Percentiles rank a stretch among this genome's conserved stretches.
Conservation (phyloP, 1,140 invertebrate species). For the Diorhabda carinulata region DNA sequence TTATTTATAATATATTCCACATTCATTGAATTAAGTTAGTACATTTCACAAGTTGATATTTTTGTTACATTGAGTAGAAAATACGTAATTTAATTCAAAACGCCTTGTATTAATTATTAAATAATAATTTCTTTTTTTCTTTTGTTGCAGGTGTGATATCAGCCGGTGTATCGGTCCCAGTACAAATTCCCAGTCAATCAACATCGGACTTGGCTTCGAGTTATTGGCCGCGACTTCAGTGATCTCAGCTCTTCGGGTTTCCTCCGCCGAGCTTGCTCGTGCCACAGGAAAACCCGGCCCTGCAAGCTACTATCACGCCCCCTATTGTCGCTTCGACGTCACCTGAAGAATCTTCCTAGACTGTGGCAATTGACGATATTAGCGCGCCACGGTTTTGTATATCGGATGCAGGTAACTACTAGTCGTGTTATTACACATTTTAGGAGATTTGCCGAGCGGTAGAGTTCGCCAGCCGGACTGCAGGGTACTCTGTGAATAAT, state of each 20-base stretch:
- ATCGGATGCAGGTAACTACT: background rate
- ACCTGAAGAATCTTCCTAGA: slow-evolving; percentile 30
- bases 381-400: slow-evolving; percentile 1
- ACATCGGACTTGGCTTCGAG: slow-evolving; percentile 81
- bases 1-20: too few relatives aligned
- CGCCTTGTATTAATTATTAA: too few relatives aligned
- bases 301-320: slow-evolving; percentile 40
- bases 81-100: too few relatives aligned
- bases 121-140: background rate
- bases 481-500: slow-evolving; percentile 47
- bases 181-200: slow-evolving; percentile 88
- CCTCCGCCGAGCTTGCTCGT: slow-evolving; percentile 58
- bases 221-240: slow-evolving; percentile 96
- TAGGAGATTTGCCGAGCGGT: background rate
- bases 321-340: slow-evolving; percentile 47
- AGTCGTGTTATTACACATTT: background rate
- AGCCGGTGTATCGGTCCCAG: slow-evolving; percentile 94
- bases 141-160: slow-evolving; percentile 82
- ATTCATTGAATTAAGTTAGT: too few relatives aligned
- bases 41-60: too few relatives aligned
- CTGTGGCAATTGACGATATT: background rate
- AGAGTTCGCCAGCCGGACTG: slow-evolving; percentile 43
- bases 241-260: slow-evolving; percentile 71
- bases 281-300: slow-evolving; percentile 57
- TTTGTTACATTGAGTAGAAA: too few relatives aligned